phyloP scores from a whole-genome alignment of 2,888 invertebrate genomes.

The Chrysomela aeneicollis region DNA sequence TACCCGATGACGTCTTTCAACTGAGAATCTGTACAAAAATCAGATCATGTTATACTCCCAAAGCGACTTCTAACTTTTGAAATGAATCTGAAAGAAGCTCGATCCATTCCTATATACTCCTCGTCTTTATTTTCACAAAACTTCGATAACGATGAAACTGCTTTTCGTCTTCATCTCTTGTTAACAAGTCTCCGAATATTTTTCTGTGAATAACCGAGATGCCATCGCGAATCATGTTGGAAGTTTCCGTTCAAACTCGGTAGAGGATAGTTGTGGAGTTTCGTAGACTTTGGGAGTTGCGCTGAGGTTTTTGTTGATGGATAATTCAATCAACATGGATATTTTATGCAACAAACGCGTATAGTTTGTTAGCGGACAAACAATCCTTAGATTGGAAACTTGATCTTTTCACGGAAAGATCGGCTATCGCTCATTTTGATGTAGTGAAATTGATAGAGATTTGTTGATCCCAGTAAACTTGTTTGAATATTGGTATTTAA shows the following conservation, averaged over 20 bases:
- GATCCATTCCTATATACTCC: neutral
- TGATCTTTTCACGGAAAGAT: neutral
- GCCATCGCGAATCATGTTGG: neutral
- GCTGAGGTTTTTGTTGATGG: constrained; percentile 4
- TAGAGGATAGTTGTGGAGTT: neutral
- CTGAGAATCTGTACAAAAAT: too few species aligned
- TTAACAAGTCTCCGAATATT: neutral
- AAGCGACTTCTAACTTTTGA: neutral
- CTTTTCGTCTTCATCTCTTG: neutral
- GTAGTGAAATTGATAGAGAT: too few species aligned
- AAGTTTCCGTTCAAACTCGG: constrained; percentile 1
- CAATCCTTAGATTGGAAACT: neutral
- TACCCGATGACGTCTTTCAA: too few species aligned
- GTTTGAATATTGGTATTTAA: too few species aligned
- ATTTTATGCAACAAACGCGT: neutral
- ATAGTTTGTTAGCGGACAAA: neutral
- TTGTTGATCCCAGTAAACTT: too few species aligned
- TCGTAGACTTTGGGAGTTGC: neutral
- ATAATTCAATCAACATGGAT: constrained; percentile 1
- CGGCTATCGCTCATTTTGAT: too few species aligned
- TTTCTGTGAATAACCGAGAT: neutral
- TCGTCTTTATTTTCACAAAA: neutral
- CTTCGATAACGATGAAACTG: neutral
- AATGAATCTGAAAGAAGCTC: neutral
- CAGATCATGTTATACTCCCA: neutral